A percentile compares a stretch with the other conserved stretches of the same genome.
Conservation (phyloP, 2,888 invertebrate species). For the Drosophila sordidula region DNA sequence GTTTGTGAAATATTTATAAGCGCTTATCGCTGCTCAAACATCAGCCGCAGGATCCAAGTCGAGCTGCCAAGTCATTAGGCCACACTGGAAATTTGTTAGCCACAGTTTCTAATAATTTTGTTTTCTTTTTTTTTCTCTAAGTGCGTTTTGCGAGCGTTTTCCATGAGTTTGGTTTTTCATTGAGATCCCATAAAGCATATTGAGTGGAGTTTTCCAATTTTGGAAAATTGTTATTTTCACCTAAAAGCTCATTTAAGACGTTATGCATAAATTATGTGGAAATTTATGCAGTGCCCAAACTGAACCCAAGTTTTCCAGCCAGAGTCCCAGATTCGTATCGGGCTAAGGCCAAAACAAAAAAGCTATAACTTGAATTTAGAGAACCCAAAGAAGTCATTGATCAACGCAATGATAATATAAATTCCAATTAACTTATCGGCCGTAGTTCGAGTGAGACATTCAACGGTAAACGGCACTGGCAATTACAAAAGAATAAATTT, state of each 20-base stretch:
- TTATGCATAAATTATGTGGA: slow-evolving; percentile 62
- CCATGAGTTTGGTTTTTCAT: background rate
- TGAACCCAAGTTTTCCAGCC: no score
- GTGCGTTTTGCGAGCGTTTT: slow-evolving; percentile 27
- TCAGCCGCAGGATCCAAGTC: slow-evolving; percentile 51
- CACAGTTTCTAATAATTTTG: background rate
- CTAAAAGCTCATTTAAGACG: slow-evolving; percentile 63
- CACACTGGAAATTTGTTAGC: slow-evolving; percentile 36
- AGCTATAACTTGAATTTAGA: slow-evolving; percentile 24
- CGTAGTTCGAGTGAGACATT: slow-evolving; percentile 56
- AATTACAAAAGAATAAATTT: slow-evolving; percentile 80
- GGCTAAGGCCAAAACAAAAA: slow-evolving; percentile 19
- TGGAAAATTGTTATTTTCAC: slow-evolving; percentile 33
- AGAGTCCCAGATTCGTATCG: slow-evolving; percentile 56
- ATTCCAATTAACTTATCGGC: slow-evolving; percentile 78
- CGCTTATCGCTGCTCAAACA: slow-evolving; percentile 53
- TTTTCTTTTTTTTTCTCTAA: slow-evolving; percentile 6
- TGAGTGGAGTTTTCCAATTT: no score
- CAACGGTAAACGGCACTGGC: slow-evolving; percentile 73
- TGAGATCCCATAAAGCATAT: slow-evolving; percentile 20
- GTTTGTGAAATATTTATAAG: slow-evolving; percentile 69
- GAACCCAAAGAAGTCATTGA: slow-evolving; percentile 65
- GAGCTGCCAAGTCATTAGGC: slow-evolving; percentile 74
- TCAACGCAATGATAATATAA: slow-evolving; percentile 77
- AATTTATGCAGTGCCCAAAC: slow-evolving; percentile 53